Percentiles rank a stretch among this genome's conserved stretches.
Evolutionary conservation across 2,888 invertebrate genomes (phyloP).

Genomic region (Acrocyrtus sp.): DNA sequence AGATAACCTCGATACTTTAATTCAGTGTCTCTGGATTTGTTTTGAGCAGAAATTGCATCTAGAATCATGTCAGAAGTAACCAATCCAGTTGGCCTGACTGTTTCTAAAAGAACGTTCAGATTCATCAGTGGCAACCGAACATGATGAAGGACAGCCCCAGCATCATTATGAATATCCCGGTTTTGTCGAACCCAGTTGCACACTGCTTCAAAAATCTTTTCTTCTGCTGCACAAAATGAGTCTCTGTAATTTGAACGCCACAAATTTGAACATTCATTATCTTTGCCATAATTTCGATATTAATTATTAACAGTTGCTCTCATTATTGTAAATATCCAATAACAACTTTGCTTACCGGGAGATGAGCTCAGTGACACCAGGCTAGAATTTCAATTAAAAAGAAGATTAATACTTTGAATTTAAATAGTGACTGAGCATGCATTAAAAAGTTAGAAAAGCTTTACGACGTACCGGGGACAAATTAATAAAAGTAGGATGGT

Average conservation of each 20-base stretch:
- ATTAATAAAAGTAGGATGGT: constrained; percentile 84
- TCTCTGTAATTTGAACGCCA: no score
- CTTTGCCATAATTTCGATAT: no score
- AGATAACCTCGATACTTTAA: constrained; percentile 87
- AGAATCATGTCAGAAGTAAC: constrained; percentile 90
- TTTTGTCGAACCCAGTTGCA: constrained; percentile 77
- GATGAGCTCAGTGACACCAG: constrained; percentile 85
- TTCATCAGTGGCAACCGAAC: constrained; percentile 87
- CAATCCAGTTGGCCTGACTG: constrained; percentile 87
- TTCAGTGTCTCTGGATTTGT: constrained; percentile 79
- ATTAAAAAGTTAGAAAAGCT: no score
- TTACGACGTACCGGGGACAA: constrained; percentile 86
- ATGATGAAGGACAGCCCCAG: constrained; percentile 64
- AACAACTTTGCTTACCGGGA: constrained; percentile 94
- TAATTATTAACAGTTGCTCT: no score
- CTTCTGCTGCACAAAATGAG: constrained; percentile 73
- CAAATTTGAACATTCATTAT: no score
- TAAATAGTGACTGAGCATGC: neutral
- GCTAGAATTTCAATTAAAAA: constrained; percentile 66
- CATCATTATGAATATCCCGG: constrained; percentile 70
- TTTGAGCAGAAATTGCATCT: constrained; percentile 92
- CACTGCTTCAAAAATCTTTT: constrained; percentile 80
- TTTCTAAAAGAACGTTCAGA: constrained; percentile 85
- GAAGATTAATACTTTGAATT: neutral
- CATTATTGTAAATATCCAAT: no score